Evolutionary conservation across 2,113 vertebrate genomes (phyloP).

Genomic region (Isichthys henryi): DNA sequence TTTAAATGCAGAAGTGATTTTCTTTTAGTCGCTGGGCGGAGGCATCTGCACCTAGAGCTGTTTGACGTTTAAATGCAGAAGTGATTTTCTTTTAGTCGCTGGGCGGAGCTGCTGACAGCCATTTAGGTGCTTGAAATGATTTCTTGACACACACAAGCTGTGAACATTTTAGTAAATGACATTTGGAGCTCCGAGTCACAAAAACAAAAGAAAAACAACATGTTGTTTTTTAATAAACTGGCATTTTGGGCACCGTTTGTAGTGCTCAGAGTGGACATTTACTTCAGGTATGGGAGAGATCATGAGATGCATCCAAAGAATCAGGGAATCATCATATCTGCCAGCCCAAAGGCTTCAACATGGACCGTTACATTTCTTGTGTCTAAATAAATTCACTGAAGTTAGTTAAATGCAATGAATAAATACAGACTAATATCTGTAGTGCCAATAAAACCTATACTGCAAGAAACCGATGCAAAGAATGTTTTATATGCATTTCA

Average conservation of each 20-base stretch:
- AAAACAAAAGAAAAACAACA: neutral
- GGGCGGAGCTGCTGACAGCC: neutral
- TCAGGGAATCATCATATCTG: neutral
- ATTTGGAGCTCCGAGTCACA: neutral
- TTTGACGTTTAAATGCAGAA: neutral
- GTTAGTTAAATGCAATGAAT: neutral
- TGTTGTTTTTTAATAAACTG: neutral
- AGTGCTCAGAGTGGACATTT: neutral
- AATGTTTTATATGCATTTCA: neutral
- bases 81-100: neutral
- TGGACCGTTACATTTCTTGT: neutral
- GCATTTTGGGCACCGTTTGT: neutral
- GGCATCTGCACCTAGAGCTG: neutral
- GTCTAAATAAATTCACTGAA: neutral
- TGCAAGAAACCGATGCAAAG: neutral
- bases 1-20: neutral
- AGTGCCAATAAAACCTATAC: neutral
- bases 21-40: neutral
- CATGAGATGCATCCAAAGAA: neutral
- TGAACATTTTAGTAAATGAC: neutral
- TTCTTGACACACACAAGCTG: neutral
- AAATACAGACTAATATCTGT: neutral
- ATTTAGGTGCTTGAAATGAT: neutral
- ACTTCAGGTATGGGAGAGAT: neutral
- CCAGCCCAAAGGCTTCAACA: neutral